phyloP scores from a whole-genome alignment of 2,113 vertebrate species.

The Caloenas nicobarica region DNA sequence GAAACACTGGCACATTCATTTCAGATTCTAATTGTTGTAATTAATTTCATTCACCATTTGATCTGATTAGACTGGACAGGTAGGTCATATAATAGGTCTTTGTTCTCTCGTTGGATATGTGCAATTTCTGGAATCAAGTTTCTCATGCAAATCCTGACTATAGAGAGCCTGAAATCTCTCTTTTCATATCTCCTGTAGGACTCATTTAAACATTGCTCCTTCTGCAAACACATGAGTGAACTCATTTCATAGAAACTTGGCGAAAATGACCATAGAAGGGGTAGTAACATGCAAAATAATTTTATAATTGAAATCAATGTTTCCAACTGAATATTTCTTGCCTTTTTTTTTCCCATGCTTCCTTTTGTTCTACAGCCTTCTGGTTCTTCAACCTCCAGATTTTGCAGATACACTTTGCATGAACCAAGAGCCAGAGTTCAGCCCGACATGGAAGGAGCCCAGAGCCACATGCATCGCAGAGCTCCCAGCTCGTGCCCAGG shows the following conservation, averaged over 20 bases:
- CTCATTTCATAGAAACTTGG: background rate
- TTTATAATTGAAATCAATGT: background rate
- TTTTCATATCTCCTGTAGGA: background rate
- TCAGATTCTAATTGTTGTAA: slow-evolving; percentile 5
- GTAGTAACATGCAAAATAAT: background rate
- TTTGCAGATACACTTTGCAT: background rate
- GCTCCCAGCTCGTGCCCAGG: background rate
- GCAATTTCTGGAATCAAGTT: slow-evolving; percentile 13
- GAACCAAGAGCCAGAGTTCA: background rate
- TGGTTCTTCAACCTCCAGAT: background rate
- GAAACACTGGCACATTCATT: background rate
- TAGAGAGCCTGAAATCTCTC: background rate
- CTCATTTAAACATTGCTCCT: background rate
- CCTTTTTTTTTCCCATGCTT: background rate
- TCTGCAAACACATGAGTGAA: background rate
- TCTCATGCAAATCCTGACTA: background rate
- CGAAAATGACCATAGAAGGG: background rate
- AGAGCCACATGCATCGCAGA: background rate
- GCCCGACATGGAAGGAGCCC: background rate
- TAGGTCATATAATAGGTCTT: slow-evolving; percentile 1
- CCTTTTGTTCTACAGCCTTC: background rate
- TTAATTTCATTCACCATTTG: slow-evolving; percentile 5
- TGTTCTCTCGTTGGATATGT: background rate
- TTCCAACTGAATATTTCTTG: background rate
- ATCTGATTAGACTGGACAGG: background rate